Percentiles rank a stretch among this genome's conserved stretches.
Evolutionary conservation across 2,888 invertebrate species (phyloP).

Genomic region (Bhutanitis thaidina): DNA sequence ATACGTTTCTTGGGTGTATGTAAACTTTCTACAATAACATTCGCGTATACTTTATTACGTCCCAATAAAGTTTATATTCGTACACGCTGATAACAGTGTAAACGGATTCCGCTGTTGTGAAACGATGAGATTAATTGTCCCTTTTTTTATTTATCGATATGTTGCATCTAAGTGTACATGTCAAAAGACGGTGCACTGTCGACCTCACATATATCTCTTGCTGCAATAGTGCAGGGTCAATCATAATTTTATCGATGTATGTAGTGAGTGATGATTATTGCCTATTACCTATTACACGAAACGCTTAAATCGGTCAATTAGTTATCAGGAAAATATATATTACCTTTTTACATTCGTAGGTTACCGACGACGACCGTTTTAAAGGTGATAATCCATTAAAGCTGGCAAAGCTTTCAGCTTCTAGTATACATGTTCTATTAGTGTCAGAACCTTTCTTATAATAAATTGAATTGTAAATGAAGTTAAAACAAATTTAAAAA

Average conservation of each 20-base stretch:
- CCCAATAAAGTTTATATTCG: slow-evolving; percentile 39
- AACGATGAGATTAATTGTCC: slow-evolving; percentile 1
- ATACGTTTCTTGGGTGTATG: background rate
- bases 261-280: slow-evolving; percentile 51
- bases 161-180: slow-evolving; percentile 15
- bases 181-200: slow-evolving; percentile 32
- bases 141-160: slow-evolving; percentile 17
- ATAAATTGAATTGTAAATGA: too few relatives aligned
- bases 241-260: slow-evolving; percentile 56
- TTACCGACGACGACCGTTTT: background rate
- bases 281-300: slow-evolving; percentile 44
- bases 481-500: too few relatives aligned
- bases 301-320: slow-evolving; percentile 52
- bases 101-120: background rate
- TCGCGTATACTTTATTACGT: slow-evolving; percentile 20
- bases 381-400: slow-evolving; percentile 3
- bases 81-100: slow-evolving; percentile 4
- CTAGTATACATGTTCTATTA: too few relatives aligned
- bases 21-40: slow-evolving; percentile 2
- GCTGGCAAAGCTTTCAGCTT: too few relatives aligned
- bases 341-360: background rate
- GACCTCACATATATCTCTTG: slow-evolving; percentile 33
- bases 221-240: slow-evolving; percentile 43
- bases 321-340: slow-evolving; percentile 23
- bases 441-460: too few relatives aligned